Percentiles rank a stretch among this genome's conserved stretches.
These are phyloP conservation scores for Adrianichthys oophorus DNA, from an alignment of 2,797 vertebrate species.

Conservation along the genomic window DNA sequence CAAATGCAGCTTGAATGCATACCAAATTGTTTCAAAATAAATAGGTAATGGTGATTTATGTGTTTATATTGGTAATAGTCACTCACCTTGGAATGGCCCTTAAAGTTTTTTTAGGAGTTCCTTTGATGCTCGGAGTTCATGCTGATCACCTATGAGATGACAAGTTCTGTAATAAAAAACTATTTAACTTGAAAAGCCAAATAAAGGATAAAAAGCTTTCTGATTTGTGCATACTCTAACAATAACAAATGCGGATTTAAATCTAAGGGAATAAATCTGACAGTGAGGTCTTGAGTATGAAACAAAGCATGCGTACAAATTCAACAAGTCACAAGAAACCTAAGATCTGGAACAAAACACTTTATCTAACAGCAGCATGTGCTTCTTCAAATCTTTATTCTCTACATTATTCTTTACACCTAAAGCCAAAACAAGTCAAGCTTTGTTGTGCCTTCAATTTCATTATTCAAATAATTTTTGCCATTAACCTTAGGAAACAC, in stretches of 20 bases:
- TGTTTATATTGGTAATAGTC: not conserved
- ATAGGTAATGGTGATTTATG: not conserved
- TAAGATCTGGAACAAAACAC: no score
- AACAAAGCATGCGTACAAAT: no score
- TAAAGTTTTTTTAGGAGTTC: not conserved
- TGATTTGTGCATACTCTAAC: no score
- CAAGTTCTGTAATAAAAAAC: not conserved
- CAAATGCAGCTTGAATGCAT: not conserved
- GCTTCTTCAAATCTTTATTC: no score
- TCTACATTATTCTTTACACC: no score
- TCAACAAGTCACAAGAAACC: no score
- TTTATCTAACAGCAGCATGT: no score
- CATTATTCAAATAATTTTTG: not conserved
- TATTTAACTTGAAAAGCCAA: slow-evolving; percentile 1
- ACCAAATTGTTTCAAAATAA: not conserved
- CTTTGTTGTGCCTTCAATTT: not conserved
- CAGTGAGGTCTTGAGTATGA: no score
- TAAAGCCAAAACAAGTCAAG: no score
- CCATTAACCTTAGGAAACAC: not conserved
- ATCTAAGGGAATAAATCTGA: not conserved
- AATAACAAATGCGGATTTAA: not conserved
- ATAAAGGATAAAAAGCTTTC: no score
- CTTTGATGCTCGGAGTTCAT: not conserved
- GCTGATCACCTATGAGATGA: slow-evolving; percentile 7
- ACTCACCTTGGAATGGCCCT: slow-evolving; percentile 28